Base-by-base conservation (phyloP, 2,888 invertebrate genomes). In the Heliconius aoede region DNA sequence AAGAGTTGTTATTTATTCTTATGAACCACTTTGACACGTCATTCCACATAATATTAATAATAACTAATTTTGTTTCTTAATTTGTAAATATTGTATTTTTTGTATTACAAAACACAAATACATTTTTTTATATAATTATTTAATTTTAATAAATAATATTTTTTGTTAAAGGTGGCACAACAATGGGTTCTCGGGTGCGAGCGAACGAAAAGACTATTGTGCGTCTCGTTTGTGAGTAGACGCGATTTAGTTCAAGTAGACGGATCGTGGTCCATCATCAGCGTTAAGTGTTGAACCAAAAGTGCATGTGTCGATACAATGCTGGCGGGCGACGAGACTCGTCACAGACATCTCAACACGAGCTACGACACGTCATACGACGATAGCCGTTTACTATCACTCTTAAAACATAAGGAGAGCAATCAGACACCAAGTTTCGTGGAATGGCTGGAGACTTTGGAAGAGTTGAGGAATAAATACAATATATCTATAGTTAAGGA, bases 401-500 rank as follows among this genome's bases (percentile, higher is more conserved):
- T 93, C 18, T 83, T 93, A 18, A 90, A 90, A 78, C 83, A 89
- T 60, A 86, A 85, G 73, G 89, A 89, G 0, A 82, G 85, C 4
- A 92, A 92, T 80, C 86, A 87, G 72, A 82, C 86, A 24, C 83
- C 86, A 0, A 90, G 86, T 78, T 87, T 94, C 24, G 89, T 87
- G 15, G 91, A 93, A 77, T 89, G 91, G n/a, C 82, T 94, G 11
- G 86, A 87, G 80, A 90, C 87, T 1, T 80, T 94, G 26, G 92
- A 93, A 79, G 89, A 89, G 80, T 89, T 87, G 85, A 84, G 91
- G 71, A 91, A 86, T 80, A 89, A 84, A 83, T 91, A 90, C 81
- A 94, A 94, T 80, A 90, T 92, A 30, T 82, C 83, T 21, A 87
- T 91, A 1, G 83, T 88, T 13, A 92, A 91, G 78, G 93, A 93